Base-by-base conservation (phyloP, 2,888 invertebrate species). In the Melinopterus prodromus region DNA sequence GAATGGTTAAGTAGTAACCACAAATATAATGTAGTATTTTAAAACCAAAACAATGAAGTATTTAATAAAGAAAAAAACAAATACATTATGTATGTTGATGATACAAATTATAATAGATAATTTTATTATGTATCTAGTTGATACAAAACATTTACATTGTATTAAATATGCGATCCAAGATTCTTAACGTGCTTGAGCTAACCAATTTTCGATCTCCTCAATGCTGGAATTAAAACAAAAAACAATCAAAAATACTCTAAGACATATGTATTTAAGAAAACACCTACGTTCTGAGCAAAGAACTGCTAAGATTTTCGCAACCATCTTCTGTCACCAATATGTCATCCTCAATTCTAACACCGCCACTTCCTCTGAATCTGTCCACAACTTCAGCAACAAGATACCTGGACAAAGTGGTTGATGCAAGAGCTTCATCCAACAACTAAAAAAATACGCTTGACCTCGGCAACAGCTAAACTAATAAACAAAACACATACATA, bases 321-420 rank as follows among this genome's bases (percentile, higher is more conserved):
- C 79, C 81, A 15, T 75, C 53, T 4, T 81, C 79, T 6, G 77
- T 81, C 6, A 81, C 71, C 3, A 77, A 69, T 6, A 99, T 95
- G 88, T 99, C 97, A 88, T 99, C 99, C 88, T 99, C 99, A 84
- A 99, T 99, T 15, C 99, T 93, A 0, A 99, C 97, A 15, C 99
- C 99, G 16, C 99, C 99, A 87, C 95, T 95, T 5, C 94, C 94
- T 71, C 96, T 92, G 89, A 96, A 98, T 78, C 93, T 91, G 72
- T 94, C 91, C 83, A 98, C 90, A 76, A 91, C 91, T 1, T 95
- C 94, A 82, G 91, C 91, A 81, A 96, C 94, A 83, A 99, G 91
- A 90, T 96, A 99, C 84, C 92, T 91, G 0, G 93, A 91, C 83
- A 95, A 93, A 0, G 91, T 90, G 0, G 95, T 94, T 89, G 97